Evolutionary conservation across 2,888 invertebrate genomes (phyloP), one percentile per base, ranked within the genome.

Genomic region (Crocallis elinguaria): DNA sequence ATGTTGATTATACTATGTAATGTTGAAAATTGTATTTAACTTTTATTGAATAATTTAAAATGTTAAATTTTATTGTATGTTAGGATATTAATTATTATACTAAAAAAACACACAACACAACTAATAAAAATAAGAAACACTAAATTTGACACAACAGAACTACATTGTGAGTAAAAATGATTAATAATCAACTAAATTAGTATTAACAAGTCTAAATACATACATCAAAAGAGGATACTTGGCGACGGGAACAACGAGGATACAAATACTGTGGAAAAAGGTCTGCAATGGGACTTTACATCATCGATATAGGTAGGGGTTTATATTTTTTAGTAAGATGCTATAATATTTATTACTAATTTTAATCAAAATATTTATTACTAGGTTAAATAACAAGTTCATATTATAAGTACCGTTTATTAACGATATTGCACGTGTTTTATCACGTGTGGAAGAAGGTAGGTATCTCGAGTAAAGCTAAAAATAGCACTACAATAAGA

Each of bases 211-310:
- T 16, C 11, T 5, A 29, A 16, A 64, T 75, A 77, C 77, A 75
- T 77, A 77, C 77, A 72, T 77, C 74, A 42, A 68, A 71, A 70
- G 72, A 69, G 9, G 70, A 70, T 50, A 71, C 63, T 53, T 71
- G 72, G 45, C 75, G 70, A 57, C 76, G 68, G 65, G 76, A 67
- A 66, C 71, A 73, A 59, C 75, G 76, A 46, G 77, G 71, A 42
- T 70, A 77, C 60, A 73, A 67, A 64, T 75, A 74, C 77, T 77
- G 77, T 65, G 71, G 53, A 75, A 72, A 67, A 70, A 70, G 49
- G 45, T 9, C 44, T 52, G 46, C 14, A 45, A 55, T 46, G 38
- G 54, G 52, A 25, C 12, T 17, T 41, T 14, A 48, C 2, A 27
- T 41, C n/a, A n/a, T n/a, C n/a, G n/a, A n/a, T n/a, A n/a, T n/a